Percentiles rank a stretch among this genome's conserved stretches.
Evolutionary conservation across 92 coral and sea anemone genomes (phyloP).

Genomic region (Actinostola sp.): DNA sequence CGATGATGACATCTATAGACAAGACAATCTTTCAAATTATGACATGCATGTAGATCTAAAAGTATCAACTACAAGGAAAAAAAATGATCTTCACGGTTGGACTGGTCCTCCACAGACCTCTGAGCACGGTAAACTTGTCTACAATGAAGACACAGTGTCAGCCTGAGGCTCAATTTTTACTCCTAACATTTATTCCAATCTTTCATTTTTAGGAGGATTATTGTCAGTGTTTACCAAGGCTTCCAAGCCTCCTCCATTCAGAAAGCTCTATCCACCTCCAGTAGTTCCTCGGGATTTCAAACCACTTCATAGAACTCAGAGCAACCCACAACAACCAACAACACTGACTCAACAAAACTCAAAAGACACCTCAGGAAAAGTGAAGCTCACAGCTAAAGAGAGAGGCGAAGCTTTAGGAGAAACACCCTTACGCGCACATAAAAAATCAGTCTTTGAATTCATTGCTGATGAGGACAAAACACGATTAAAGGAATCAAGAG

Average conservation of each 20-base stretch:
- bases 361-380: not conserved
- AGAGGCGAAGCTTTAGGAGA: conserved; percentile 84
- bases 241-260: conserved; percentile 63
- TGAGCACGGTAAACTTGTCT: conserved; percentile 40
- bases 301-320: conserved; percentile 55
- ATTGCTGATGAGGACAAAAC: conserved; percentile 74
- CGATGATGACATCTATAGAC: conserved; percentile 83
- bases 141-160: too few relatives aligned
- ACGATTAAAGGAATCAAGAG: conserved; percentile 56
- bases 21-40: conserved; percentile 78
- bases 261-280: conserved; percentile 84
- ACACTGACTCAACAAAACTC: conserved; percentile 9
- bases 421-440: conserved; percentile 63
- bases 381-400: conserved; percentile 65
- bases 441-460: conserved; percentile 87
- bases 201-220: conserved; percentile 69
- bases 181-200: too few relatives aligned
- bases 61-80: conserved; percentile 24
- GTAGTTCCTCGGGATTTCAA: conserved; percentile 78
- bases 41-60: conserved; percentile 76
- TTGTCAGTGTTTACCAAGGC: conserved; percentile 78
- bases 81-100: conserved; percentile 81
- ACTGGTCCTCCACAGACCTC: conserved; percentile 86
- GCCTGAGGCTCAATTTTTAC: too few relatives aligned
- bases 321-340: conserved; percentile 5